Percentiles rank a stretch among this genome's conserved stretches.
These are phyloP conservation scores for Pachyuromys duprasi DNA, from an alignment of 2,797 vertebrate species.

Conservation along the genomic window DNA sequence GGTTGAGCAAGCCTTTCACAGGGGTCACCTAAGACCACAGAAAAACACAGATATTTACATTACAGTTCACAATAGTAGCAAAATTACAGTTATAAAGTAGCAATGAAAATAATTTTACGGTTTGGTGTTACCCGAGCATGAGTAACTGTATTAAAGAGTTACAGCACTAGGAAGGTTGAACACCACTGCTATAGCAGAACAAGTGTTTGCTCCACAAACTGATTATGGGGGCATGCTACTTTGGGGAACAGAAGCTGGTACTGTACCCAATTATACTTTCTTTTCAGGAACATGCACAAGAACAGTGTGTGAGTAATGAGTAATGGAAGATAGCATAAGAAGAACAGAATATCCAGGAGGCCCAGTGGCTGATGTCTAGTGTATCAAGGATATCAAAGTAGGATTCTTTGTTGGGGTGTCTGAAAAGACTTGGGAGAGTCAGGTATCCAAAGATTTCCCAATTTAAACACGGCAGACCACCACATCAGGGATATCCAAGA, in stretches of 20 bases:
- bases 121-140: background rate
- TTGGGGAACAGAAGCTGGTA: background rate
- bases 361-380: background rate
- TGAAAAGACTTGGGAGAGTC: background rate
- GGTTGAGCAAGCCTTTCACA: background rate
- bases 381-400: background rate
- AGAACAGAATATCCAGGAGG: background rate
- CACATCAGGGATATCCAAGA: background rate
- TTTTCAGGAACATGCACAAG: no score
- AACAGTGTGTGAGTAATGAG: background rate
- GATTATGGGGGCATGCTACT: background rate
- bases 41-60: background rate
- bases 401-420: background rate
- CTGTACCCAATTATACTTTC: background rate
- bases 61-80: background rate
- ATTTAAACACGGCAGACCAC: background rate
- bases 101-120: background rate
- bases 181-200: background rate
- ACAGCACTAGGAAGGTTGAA: background rate
- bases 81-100: background rate
- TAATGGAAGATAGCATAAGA: background rate
- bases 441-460: background rate
- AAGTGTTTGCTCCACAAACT: background rate
- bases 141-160: background rate
- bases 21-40: background rate